A percentile compares a stretch with the other conserved stretches of the same genome.
These are phyloP conservation scores for Oxyura jamaicensis DNA, from an alignment of 2,113 vertebrate genomes.

Conservation along the genomic window DNA sequence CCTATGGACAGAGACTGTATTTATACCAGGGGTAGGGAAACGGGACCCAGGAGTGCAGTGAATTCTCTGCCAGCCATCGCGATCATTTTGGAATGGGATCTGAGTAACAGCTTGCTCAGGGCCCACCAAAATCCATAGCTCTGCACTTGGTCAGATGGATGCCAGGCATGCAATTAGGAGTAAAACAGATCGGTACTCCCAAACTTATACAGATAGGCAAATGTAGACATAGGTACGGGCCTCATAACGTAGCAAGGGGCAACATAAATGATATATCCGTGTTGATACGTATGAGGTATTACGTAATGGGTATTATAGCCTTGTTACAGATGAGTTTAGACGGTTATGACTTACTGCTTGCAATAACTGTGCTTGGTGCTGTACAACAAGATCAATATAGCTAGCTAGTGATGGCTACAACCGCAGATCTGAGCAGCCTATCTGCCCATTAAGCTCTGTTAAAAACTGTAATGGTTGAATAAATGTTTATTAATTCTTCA, in stretches of 20 bases:
- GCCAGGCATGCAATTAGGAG: not conserved
- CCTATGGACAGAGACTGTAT: not conserved
- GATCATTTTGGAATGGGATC: not conserved
- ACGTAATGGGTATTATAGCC: not conserved
- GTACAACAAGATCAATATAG: not conserved
- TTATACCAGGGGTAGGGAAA: not conserved
- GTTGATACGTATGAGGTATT: not conserved
- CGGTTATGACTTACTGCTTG: not conserved
- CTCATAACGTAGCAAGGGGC: not conserved
- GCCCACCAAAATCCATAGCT: not conserved
- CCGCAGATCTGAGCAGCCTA: not conserved
- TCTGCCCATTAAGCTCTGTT: not conserved
- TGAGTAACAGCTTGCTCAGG: not conserved
- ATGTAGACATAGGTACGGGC: not conserved
- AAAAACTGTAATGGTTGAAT: conserved; percentile 12
- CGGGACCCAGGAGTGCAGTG: no score
- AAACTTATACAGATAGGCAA: not conserved
- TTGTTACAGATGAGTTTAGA: not conserved
- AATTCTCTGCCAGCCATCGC: not conserved
- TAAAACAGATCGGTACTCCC: not conserved
- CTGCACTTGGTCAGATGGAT: not conserved
- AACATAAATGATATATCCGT: not conserved
- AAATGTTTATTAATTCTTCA: conserved; percentile 22
- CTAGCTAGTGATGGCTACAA: not conserved
- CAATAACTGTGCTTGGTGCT: not conserved